A percentile compares a stretch with the other conserved stretches of the same genome.
phyloP scores from a whole-genome alignment of 2,113 vertebrate species.

The Boleophthalmus pectinirostris region DNA sequence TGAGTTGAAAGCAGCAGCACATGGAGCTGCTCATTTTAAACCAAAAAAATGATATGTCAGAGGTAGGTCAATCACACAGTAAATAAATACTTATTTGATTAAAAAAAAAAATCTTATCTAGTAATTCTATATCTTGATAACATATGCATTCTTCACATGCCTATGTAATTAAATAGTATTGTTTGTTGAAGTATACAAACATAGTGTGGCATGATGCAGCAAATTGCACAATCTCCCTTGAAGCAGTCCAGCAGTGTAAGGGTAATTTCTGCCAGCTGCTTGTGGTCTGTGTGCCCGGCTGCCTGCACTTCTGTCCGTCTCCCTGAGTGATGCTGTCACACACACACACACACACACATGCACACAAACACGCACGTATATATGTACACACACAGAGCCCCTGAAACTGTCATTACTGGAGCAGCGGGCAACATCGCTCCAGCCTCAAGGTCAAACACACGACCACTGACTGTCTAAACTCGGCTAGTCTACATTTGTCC shows the following conservation, averaged over 20 bases:
- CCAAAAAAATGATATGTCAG: too few relatives aligned
- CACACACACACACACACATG: not conserved
- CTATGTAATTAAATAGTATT: not conserved
- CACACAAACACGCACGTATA: too few relatives aligned
- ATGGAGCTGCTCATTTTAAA: not conserved
- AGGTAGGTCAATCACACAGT: too few relatives aligned
- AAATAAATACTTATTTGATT: too few relatives aligned
- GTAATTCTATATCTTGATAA: not conserved
- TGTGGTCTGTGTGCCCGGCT: constrained; percentile 21
- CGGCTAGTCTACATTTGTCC: not conserved
- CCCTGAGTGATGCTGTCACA: constrained; percentile 22
- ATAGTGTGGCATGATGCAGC: constrained; percentile 46
- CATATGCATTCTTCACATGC: not conserved
- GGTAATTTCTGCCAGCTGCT: constrained; percentile 35
- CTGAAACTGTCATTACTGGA: constrained; percentile 41
- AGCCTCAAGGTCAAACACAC: constrained; percentile 46
- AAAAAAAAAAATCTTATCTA: not conserved
- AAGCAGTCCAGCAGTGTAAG: constrained; percentile 11
- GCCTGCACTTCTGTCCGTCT: constrained; percentile 32
- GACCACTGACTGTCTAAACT: constrained; percentile 13
- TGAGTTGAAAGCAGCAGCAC: not conserved
- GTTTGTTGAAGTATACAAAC: constrained; percentile 3
- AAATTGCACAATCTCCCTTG: constrained; percentile 18
- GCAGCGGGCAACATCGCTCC: constrained; percentile 21
- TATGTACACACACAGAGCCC: constrained; percentile 7